Conservation (phyloP, 2,888 invertebrate species). For the Cordylochernes scorpioides region DNA sequence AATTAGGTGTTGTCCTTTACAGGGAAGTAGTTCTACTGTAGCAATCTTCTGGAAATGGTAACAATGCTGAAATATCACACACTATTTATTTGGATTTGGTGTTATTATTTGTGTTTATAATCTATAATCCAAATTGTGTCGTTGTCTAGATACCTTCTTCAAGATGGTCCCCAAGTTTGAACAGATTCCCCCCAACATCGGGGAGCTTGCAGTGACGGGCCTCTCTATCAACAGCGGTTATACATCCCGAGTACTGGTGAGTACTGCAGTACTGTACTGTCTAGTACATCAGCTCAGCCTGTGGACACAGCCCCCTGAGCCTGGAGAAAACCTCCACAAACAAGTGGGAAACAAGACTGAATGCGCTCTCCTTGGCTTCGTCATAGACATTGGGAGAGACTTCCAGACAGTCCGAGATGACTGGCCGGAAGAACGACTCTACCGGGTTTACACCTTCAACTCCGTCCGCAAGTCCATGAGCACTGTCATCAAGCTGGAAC, state of each 20-base stretch:
- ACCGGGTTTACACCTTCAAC: constrained; percentile 90
- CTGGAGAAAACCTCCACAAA: constrained; percentile 51
- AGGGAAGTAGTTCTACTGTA: too few relatives aligned
- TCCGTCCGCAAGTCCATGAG: constrained; percentile 97
- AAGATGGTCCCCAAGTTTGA: constrained; percentile 59
- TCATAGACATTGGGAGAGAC: constrained; percentile 58
- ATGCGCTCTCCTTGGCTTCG: constrained; percentile 84
- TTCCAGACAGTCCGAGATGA: constrained; percentile 75
- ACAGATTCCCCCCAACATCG: constrained; percentile 37
- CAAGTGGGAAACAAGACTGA: constrained; percentile 99
- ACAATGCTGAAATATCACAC: too few relatives aligned
- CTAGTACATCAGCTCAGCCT: too few relatives aligned
- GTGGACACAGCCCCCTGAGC: constrained; percentile 38
- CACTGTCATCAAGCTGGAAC: constrained; percentile 58
- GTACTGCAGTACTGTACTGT: too few relatives aligned
- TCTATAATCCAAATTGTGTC: too few relatives aligned
- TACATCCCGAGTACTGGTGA: constrained; percentile 24
- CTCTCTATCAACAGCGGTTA: constrained; percentile 28
- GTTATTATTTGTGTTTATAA: too few relatives aligned
- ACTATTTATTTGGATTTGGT: too few relatives aligned
- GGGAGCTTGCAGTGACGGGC: constrained; percentile 22
- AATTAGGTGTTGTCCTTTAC: too few relatives aligned
- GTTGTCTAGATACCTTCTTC: too few relatives aligned
- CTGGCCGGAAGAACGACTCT: constrained; percentile 67
- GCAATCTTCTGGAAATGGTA: too few relatives aligned